These are phyloP conservation scores for Emydoidea blandingii DNA, from an alignment of 2,797 vertebrate genomes.

Conservation along the genomic window DNA sequence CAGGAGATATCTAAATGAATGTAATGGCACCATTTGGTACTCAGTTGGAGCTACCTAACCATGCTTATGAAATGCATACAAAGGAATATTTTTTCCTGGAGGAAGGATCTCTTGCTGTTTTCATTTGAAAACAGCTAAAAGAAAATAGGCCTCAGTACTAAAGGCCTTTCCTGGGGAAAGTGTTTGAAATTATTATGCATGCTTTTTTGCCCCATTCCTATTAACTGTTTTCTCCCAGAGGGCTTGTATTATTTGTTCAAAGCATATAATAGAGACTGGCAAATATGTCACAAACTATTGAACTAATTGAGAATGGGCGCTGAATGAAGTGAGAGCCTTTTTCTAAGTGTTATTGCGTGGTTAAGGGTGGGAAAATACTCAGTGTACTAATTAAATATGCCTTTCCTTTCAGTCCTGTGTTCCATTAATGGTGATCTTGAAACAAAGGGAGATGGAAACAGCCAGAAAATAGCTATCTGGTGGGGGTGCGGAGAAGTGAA, in stretches of 20 bases:
- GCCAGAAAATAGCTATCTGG: background rate
- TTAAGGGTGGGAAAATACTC: background rate
- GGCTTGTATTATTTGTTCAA: background rate
- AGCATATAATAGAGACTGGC: background rate
- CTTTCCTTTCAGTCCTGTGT: background rate
- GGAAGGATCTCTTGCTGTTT: constrained; percentile 45
- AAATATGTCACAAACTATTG: background rate
- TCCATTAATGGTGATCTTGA: background rate
- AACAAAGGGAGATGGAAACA: background rate
- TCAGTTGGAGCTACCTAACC: constrained; percentile 15
- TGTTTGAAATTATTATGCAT: background rate
- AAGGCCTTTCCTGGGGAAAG: background rate
- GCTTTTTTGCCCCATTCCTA: background rate
- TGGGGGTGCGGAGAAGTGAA: background rate
- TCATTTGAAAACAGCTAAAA: constrained; percentile 43
- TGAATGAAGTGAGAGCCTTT: constrained; percentile 28
- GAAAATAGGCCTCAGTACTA: background rate
- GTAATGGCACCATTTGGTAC: constrained; percentile 6
- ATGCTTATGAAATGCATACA: constrained; percentile 31
- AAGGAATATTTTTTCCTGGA: constrained; percentile 41
- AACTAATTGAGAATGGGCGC: background rate
- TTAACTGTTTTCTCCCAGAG: background rate
- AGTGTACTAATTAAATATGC: constrained; percentile 23
- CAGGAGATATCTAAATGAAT: constrained; percentile 4
- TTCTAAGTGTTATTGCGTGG: background rate